phyloP scores from a whole-genome alignment of 1,140 invertebrate species.

The Potamilus streckersoni region DNA sequence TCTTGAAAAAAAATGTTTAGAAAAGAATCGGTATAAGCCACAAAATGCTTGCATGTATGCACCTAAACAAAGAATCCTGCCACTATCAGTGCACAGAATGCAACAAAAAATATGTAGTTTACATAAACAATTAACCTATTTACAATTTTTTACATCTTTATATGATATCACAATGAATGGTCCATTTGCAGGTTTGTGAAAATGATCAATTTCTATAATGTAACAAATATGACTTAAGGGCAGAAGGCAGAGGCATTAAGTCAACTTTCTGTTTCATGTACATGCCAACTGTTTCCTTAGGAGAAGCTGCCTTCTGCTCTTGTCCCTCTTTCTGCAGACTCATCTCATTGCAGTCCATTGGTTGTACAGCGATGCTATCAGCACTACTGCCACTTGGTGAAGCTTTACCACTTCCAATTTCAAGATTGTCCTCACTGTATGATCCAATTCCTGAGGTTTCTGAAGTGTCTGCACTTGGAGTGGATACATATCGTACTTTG shows the following conservation, averaged over 20 bases:
- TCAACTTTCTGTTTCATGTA: constrained; percentile 72
- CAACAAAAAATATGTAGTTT: too few relatives aligned
- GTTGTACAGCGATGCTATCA: neutral
- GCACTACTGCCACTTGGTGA: constrained; percentile 37
- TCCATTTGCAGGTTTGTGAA: too few relatives aligned
- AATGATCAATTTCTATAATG: constrained; percentile 64
- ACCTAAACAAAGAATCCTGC: too few relatives aligned
- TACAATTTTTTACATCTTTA: too few relatives aligned
- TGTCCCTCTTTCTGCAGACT: constrained; percentile 16
- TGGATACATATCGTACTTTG: constrained; percentile 47
- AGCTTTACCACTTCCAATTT: constrained; percentile 33
- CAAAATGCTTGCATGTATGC: too few relatives aligned
- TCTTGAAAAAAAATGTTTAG: too few relatives aligned
- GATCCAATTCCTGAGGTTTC: constrained; percentile 60
- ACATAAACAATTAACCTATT: too few relatives aligned
- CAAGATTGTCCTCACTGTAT: constrained; percentile 39
- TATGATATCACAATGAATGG: too few relatives aligned
- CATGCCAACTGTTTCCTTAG: constrained; percentile 47
- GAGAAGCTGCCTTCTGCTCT: constrained; percentile 30
- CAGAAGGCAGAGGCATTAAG: constrained; percentile 71
- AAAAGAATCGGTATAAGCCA: too few relatives aligned
- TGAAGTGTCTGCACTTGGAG: constrained; percentile 57
- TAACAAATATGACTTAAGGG: constrained; percentile 72
- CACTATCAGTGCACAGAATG: too few relatives aligned
- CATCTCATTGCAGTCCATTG: constrained; percentile 11